A percentile compares a stretch with the other conserved stretches of the same genome.
phyloP scores from a whole-genome alignment of 2,113 vertebrate genomes.

The Manacus vitellinus region DNA sequence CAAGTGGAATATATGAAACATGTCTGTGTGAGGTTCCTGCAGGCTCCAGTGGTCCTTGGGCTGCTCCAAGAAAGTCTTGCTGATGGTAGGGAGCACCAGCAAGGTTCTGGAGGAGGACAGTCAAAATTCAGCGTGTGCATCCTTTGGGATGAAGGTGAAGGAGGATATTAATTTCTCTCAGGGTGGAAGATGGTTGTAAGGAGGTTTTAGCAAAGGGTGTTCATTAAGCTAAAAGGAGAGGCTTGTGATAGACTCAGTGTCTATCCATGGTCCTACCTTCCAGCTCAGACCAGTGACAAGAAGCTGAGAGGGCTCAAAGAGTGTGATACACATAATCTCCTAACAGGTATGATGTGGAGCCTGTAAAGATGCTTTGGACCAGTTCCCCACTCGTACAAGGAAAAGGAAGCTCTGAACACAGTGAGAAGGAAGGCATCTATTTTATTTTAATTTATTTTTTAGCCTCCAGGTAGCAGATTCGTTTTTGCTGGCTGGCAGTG shows the following conservation, averaged over 20 bases:
- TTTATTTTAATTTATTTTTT: not conserved
- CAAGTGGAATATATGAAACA: fast-evolving
- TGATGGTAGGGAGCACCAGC: not conserved
- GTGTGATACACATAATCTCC: fast-evolving
- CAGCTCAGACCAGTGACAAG: not conserved
- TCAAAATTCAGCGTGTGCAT: not conserved
- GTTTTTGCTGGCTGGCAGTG: not conserved
- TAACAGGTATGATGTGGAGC: not conserved
- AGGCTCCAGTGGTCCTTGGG: not conserved
- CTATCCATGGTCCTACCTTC: not conserved
- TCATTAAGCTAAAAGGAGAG: not conserved
- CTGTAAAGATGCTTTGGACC: not conserved
- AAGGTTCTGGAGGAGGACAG: not conserved
- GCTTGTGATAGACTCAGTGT: not conserved
- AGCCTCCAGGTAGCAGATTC: not conserved
- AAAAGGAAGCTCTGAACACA: not conserved
- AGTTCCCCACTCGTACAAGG: fast-evolving
- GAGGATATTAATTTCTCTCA: fast-evolving
- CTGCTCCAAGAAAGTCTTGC: not conserved
- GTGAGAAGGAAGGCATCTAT: not conserved
- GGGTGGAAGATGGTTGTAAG: not conserved
- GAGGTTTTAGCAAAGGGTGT: not conserved
- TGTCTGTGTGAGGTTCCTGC: not conserved
- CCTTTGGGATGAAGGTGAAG: fast-evolving
- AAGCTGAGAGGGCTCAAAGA: not conserved